A percentile compares a stretch with the other conserved stretches of the same genome.
Conservation (phyloP, 1,140 invertebrate genomes). For the Micrasema minimum region DNA sequence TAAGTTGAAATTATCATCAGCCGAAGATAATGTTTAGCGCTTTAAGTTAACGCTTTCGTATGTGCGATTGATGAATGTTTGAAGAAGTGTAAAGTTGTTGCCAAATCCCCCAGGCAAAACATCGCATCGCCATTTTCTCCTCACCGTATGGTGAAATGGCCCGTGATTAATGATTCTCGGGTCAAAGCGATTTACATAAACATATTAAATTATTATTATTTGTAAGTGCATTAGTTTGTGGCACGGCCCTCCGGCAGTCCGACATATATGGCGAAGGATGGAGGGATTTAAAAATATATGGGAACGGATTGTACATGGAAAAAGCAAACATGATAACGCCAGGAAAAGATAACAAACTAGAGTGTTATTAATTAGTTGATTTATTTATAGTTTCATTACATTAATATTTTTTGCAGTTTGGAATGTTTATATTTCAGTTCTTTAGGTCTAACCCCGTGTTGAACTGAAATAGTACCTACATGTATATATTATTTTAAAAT, state of each 20-base stretch:
- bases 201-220: slow-evolving; percentile 48
- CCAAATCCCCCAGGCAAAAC: slow-evolving; percentile 13
- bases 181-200: slow-evolving; percentile 51
- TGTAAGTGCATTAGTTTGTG: slow-evolving; percentile 45
- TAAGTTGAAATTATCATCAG: background rate
- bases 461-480: no score
- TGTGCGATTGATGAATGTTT: slow-evolving; percentile 19
- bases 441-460: no score
- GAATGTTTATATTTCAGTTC: no score
- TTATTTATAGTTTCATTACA: no score
- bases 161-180: slow-evolving; percentile 45
- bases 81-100: slow-evolving; percentile 30
- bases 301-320: no score
- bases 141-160: slow-evolving; percentile 37
- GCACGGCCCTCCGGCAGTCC: slow-evolving; percentile 1
- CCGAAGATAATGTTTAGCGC: slow-evolving; percentile 10
- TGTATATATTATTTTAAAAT: no score
- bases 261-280: background rate
- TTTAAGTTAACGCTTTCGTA: slow-evolving; percentile 12
- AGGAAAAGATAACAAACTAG: no score
- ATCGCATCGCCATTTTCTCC: background rate
- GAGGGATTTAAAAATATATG: no score
- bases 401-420: no score
- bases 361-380: no score
- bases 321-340: no score